These are phyloP conservation scores for Telmatherina bonti DNA, from an alignment of 2,797 vertebrate species.

Conservation along the genomic window DNA sequence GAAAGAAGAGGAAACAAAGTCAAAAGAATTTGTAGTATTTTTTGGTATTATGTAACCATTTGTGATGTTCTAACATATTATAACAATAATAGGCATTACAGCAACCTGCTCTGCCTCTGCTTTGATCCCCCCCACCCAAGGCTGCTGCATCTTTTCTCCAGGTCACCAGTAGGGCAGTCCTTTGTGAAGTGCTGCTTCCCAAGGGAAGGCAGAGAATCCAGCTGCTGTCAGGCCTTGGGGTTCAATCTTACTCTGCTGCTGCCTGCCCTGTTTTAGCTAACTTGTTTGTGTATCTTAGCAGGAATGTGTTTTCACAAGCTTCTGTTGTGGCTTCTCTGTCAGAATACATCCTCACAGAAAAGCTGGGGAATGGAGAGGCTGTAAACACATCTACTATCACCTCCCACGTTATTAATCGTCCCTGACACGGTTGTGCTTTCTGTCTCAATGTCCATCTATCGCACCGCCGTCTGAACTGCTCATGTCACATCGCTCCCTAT, in stretches of 20 bases:
- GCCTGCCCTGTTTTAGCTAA: constrained; percentile 21
- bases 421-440: constrained; percentile 39
- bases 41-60: too few relatives aligned
- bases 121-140: neutral
- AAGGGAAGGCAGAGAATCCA: constrained; percentile 34
- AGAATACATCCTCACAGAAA: constrained; percentile 18
- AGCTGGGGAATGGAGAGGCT: constrained; percentile 19
- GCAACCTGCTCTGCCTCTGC: neutral
- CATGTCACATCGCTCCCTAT: constrained; percentile 53
- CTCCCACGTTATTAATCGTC: constrained; percentile 38
- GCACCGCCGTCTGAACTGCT: constrained; percentile 34
- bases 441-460: constrained; percentile 35
- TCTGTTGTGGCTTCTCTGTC: constrained; percentile 47
- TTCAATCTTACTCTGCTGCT: constrained; percentile 22
- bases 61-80: too few relatives aligned
- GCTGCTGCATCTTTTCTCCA: constrained; percentile 26
- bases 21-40: too few relatives aligned
- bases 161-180: constrained; percentile 43
- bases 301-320: constrained; percentile 16
- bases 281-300: constrained; percentile 25
- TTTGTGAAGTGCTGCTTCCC: constrained; percentile 36
- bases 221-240: constrained; percentile 43
- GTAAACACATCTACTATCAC: constrained; percentile 52
- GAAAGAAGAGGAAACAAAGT: too few relatives aligned
- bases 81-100: neutral